Evolutionary conservation across 1,140 invertebrate genomes (phyloP).

Genomic region (Drosophila funebris): DNA sequence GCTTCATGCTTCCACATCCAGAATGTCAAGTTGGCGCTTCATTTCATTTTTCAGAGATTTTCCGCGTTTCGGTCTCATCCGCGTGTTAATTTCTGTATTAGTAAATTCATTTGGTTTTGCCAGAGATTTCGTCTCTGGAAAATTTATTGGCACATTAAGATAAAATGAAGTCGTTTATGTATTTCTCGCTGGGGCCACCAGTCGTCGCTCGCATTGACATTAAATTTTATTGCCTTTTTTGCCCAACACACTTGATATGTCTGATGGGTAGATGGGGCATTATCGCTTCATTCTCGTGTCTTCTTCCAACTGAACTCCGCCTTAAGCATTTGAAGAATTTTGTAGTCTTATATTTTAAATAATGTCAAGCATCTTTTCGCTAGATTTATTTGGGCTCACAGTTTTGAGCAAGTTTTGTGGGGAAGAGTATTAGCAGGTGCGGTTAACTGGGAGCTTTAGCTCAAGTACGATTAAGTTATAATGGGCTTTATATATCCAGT

Average conservation of each 20-base stretch:
- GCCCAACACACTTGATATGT: conserved; percentile 27
- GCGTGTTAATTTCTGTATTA: conserved; percentile 74
- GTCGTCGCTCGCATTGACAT: conserved; percentile 55
- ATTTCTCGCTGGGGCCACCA: conserved; percentile 15
- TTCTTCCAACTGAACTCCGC: conserved; percentile 18
- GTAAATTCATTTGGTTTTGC: conserved; percentile 82
- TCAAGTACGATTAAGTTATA: conserved; percentile 41
- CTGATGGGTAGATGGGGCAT: conserved; percentile 8
- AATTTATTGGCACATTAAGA: conserved; percentile 82
- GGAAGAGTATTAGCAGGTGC: conserved; percentile 26
- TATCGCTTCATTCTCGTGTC: conserved; percentile 17
- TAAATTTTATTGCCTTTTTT: conserved; percentile 79
- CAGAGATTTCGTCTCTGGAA: conserved; percentile 75
- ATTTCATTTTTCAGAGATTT: conserved; percentile 50
- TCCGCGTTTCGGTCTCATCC: conserved; percentile 2
- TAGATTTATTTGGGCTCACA: conserved; percentile 61
- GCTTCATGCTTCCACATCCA: conserved; percentile 34
- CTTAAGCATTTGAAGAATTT: conserved; percentile 64
- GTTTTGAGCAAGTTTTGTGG: conserved; percentile 32
- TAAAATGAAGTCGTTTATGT: conserved; percentile 82
- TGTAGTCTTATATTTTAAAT: conserved; percentile 73
- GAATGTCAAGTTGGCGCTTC: conserved; percentile 70
- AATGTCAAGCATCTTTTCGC: conserved; percentile 70
- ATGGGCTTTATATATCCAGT: background rate
- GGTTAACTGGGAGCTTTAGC: conserved; percentile 26